Base-by-base conservation (phyloP, 2,113 vertebrate genomes). In the Felis chaus region DNA sequence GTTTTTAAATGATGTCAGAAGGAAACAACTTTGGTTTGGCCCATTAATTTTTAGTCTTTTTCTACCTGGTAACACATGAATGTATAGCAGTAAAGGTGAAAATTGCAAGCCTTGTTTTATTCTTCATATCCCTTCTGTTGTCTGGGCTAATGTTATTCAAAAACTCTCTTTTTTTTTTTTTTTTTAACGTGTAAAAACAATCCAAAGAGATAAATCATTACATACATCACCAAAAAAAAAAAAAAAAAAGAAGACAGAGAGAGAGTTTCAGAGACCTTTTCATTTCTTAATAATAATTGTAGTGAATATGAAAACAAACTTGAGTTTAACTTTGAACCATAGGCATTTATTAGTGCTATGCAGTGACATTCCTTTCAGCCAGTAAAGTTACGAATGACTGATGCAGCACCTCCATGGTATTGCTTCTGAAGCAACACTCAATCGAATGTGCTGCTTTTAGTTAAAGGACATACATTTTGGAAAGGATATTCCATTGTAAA, bases 131-230 rank as follows among this genome's bases (percentile, higher is more conserved):
- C 91, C 78, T 96, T 82, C 57, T 94, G 88, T 82, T 84, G 19
- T 94, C 48, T 91, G 91, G 96, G 41, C 86, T 97, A 50, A 82
- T 97, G 92, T 97, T 81, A 89, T 92, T 97, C 31, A 73, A 91
- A 97, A 97, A 76, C n/a, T 50, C 55, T 68, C 39, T 21, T 41
- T 50, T 86, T 80, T 90, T 53, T 95, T 48, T 50, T 86, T 87
- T 79, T 91, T 95, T 91, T 23, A 79, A 74, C 97, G 95, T 97
- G 89, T 97, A 96, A 93, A 98, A 98, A 96, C 89, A 98, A 89
- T 98, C 99, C 98, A 99, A 99, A 99, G 99, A 99, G 39, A 94
- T 18, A 95, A 92, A 86, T 96, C 87, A 81, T 98, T 95, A 45
- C 71, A 96, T 57, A 98, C 85, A 98, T 61, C 97, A 97, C 98